phyloP scores from a whole-genome alignment of 2,797 vertebrate species.

The Percopsis omiscomaycus region DNA sequence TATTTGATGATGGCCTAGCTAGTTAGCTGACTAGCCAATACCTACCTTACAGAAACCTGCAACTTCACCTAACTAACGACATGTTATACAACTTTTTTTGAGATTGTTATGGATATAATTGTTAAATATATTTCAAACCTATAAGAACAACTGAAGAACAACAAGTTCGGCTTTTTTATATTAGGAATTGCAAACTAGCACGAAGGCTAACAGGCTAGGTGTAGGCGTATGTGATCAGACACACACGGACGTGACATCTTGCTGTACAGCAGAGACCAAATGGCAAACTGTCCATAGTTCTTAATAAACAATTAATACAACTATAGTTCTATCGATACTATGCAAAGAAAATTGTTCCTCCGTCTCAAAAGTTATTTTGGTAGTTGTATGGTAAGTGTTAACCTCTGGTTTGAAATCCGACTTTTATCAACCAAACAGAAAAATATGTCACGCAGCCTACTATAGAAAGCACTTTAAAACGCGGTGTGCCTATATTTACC shows the following conservation, averaged over 20 bases:
- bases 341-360: too few relatives aligned
- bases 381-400: not conserved
- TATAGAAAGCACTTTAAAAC: too few relatives aligned
- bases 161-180: conserved; percentile 67
- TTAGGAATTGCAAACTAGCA: conserved; percentile 53
- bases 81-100: not conserved
- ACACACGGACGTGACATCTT: conserved; percentile 35
- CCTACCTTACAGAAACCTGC: conserved; percentile 11
- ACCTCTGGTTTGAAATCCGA: not conserved
- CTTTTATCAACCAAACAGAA: not conserved
- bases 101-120: not conserved
- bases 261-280: conserved; percentile 29
- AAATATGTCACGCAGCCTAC: too few relatives aligned
- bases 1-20: conserved; percentile 71
- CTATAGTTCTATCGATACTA: not conserved
- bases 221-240: conserved; percentile 37
- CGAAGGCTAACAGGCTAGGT: conserved; percentile 66
- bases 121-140: not conserved
- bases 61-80: not conserved
- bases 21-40: conserved; percentile 58
- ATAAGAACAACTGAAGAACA: conserved; percentile 34
- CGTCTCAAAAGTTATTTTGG: too few relatives aligned
- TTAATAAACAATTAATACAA: not conserved
- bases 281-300: conserved; percentile 14
- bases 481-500: too few relatives aligned